Base-by-base conservation (phyloP, 2,113 vertebrate genomes). In the Puffinus mauretanicus region DNA sequence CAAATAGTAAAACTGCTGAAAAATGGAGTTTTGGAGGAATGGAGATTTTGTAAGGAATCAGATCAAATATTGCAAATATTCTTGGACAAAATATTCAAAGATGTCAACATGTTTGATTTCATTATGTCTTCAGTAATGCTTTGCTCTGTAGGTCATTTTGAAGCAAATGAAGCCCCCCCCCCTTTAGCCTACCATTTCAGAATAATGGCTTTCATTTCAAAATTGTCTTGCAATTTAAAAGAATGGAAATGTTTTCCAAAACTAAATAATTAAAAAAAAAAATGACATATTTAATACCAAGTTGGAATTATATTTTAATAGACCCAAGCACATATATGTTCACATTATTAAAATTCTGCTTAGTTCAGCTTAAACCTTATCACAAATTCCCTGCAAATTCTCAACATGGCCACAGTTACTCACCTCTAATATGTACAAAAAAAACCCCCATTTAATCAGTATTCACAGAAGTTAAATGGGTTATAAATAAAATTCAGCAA, bases 141-240 rank as follows among this genome's bases (percentile, higher is more conserved):
- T 82, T 67, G 16, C 16, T n/a, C 5, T 40, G 32, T 30, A 83
- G 16, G 14, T 47, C 0, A 51, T 75, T 94, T 82, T 61, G 47
- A 76, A 46, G 5, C 12, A 49, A 70, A 69, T 1, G 1, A 66
- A 66, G 20, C 3, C 6, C 14, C 2, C 12, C 4, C 10, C 7
- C 44, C 69, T 69, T 83, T 36, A 80, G 25, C 9, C 16, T 66
- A 30, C 17, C 1, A 38, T 80, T 71, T 96, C 52, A 77, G 34
- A 64, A 49, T 47, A 79, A 66, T 44, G 4, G 5, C 5, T 80
- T 86, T 67, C 58, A 57, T 66, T 83, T 83, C 12, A 70, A 79
- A 70, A 32, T 17, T 24, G 2, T 40, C 47, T 54, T 58, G 20
- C 9, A 71, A 57, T 82, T 64, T 71, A 52, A 66, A 82, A 61